Percentiles rank a stretch among this genome's conserved stretches.
Evolutionary conservation across 2,888 invertebrate species (phyloP).

Genomic region (Plagiodera versicolora): DNA sequence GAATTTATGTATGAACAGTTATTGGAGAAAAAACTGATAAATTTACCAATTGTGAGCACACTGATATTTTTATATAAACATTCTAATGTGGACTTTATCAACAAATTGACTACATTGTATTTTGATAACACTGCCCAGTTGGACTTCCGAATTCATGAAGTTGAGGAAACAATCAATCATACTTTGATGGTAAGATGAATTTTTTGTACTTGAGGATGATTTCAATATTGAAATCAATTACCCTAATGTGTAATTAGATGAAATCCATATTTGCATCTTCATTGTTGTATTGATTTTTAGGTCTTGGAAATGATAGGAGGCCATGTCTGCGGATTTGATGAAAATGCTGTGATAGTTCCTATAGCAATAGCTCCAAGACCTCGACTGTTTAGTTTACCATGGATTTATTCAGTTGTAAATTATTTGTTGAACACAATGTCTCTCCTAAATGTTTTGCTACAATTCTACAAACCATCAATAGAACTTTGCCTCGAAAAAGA

Average conservation of each 20-base stretch:
- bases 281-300: slow-evolving; percentile 37
- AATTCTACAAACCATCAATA: slow-evolving; percentile 42
- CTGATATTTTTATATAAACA: slow-evolving; percentile 45
- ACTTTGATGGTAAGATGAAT: slow-evolving; percentile 41
- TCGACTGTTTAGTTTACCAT: slow-evolving; percentile 43
- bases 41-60: slow-evolving; percentile 45
- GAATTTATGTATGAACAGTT: slow-evolving; percentile 43
- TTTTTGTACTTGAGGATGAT: too few relatives aligned
- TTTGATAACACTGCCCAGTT: slow-evolving; percentile 40
- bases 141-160: slow-evolving; percentile 43
- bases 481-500: slow-evolving; percentile 44
- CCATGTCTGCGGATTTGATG: slow-evolving; percentile 46
- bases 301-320: slow-evolving; percentile 48
- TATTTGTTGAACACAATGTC: slow-evolving; percentile 45
- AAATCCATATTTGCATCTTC: too few relatives aligned
- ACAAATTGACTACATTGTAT: slow-evolving; percentile 43
- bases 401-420: slow-evolving; percentile 48
- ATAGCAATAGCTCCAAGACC: slow-evolving; percentile 45
- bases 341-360: slow-evolving; percentile 41
- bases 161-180: slow-evolving; percentile 45
- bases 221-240: too few relatives aligned
- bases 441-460: slow-evolving; percentile 43
- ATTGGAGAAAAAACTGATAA: slow-evolving; percentile 45
- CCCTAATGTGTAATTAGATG: too few relatives aligned
- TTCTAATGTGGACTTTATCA: slow-evolving; percentile 42